These are phyloP conservation scores for Schlechtendalia chinensis DNA, from an alignment of 1,140 invertebrate species.

Conservation along the genomic window DNA sequence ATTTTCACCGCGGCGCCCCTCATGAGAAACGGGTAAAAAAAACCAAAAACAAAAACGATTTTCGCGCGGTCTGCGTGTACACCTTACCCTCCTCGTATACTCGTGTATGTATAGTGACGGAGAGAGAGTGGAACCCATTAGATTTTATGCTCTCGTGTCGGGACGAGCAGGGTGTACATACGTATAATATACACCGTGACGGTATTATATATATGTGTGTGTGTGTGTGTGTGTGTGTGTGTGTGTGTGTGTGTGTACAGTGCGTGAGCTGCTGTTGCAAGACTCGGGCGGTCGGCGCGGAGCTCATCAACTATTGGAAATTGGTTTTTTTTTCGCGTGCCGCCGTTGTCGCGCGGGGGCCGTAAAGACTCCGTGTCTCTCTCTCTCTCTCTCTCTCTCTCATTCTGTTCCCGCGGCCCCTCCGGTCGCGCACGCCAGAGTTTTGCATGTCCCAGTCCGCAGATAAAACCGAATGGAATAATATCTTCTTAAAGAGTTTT, in stretches of 20 bases:
- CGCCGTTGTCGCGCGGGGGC: not conserved
- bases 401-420: not conserved
- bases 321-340: slow-evolving; percentile 39
- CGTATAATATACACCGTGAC: too few relatives aligned
- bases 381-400: too few relatives aligned
- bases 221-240: too few relatives aligned
- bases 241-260: not conserved
- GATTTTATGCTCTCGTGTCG: slow-evolving; percentile 33
- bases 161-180: not conserved
- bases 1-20: too few relatives aligned
- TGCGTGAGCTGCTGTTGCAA: not conserved
- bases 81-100: too few relatives aligned
- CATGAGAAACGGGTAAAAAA: too few relatives aligned
- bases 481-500: slow-evolving; percentile 39
- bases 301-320: slow-evolving; percentile 48
- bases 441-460: slow-evolving; percentile 49
- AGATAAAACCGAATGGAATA: slow-evolving; percentile 45
- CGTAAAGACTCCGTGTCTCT: slow-evolving; percentile 36
- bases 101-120: not conserved
- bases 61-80: not conserved
- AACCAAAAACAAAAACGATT: too few relatives aligned
- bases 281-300: slow-evolving; percentile 1
- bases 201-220: too few relatives aligned
- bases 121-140: slow-evolving; percentile 5
- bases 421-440: slow-evolving; percentile 1